phyloP scores from a whole-genome alignment of 1,140 invertebrate species.

The Conus ventricosus region DNA sequence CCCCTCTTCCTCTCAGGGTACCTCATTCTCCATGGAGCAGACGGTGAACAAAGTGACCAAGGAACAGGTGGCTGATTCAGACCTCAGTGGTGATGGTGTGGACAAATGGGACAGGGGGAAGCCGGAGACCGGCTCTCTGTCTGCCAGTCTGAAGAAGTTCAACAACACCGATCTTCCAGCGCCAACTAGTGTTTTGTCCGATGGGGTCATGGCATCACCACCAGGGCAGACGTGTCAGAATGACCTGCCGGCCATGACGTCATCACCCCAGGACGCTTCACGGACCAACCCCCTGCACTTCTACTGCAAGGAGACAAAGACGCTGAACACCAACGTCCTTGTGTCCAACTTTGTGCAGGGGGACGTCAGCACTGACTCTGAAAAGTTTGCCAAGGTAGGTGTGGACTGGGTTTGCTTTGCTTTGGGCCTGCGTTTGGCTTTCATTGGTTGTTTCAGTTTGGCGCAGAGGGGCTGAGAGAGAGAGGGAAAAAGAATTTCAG shows the following conservation, averaged over 20 bases:
- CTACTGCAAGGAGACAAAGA: constrained; percentile 80
- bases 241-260: not conserved
- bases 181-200: not conserved
- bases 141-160: not conserved
- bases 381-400: constrained; percentile 78
- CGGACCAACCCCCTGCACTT: constrained; percentile 73
- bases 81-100: not conserved
- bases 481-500: too few relatives aligned
- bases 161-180: not conserved
- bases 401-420: not conserved
- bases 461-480: too few relatives aligned
- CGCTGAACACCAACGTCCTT: constrained; percentile 81
- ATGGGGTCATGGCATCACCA: not conserved
- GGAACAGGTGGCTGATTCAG: not conserved
- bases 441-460: too few relatives aligned
- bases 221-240: not conserved
- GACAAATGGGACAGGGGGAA: not conserved
- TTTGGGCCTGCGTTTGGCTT: not conserved
- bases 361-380: constrained; percentile 78
- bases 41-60: not conserved
- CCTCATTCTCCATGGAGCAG: not conserved
- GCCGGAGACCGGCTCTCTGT: not conserved
- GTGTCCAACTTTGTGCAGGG: constrained; percentile 75
- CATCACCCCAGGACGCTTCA: not conserved
- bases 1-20: not conserved